Evolutionary conservation across 2,888 invertebrate genomes (phyloP), one percentile per base, ranked within the genome.

Genomic region (Clitarchus hookeri): DNA sequence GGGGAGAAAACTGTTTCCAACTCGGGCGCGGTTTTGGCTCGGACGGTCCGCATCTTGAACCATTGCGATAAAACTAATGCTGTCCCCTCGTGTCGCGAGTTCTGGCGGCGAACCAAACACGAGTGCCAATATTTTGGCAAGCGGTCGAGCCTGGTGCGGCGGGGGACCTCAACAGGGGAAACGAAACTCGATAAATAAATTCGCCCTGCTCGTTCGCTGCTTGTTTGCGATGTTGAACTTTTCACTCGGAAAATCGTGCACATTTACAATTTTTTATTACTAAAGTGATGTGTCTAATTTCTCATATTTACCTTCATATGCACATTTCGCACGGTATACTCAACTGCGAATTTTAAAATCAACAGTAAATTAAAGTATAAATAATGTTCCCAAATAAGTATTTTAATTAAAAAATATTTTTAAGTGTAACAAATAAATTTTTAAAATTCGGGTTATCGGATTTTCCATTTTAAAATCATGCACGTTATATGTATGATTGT

Each of bases 81-180:
- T 3, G 23, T 19, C 2, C 48, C 16, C 8, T 8, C 65, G 1
- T 6, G 23, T 23, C 23, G 19, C 65, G 65, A 65, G 65, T 12
- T 23, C n/a, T 65, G 65, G 65, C 65, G 65, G 65, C 65, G 23
- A 65, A 65, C 65, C 65, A 65, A 65, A 65, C 65, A 65, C n/a
- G 65, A 65, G 6, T 19, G 65, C 65, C 65, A 65, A 65, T 65
- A 65, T 65, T 65, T 65, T 65, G 65, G 65, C 65, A 65, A n/a
- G 65, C 65, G 8, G 23, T 8, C 65, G 65, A 23, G n/a, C 23
- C 48, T 48, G 36, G 19, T n/a, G 19, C 65, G 23, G n/a, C 19
- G 65, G 8, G 65, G 53, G 53, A 65, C 65, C 65, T 65, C n/a
- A 65, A 65, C 65, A 65, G 0, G n/a, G 36, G 65, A 2, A 65